Base-by-base conservation (phyloP, 2,888 invertebrate species). In the Euclidia mi region DNA sequence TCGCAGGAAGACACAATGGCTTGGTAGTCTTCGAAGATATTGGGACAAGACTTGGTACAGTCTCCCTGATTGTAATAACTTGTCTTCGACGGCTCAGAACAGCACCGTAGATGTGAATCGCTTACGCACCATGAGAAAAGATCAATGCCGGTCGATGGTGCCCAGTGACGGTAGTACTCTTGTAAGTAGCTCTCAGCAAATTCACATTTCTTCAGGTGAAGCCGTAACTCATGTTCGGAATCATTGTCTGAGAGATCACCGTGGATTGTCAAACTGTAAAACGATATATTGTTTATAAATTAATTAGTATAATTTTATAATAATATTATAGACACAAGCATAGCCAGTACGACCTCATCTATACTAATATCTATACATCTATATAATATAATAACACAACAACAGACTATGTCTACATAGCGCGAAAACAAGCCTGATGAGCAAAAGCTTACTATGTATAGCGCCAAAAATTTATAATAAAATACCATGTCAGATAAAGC, bases 111-210 rank as follows among this genome's bases (percentile, higher is more conserved):
- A 2, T 83, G 79, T 0, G 87, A 74, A 37, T 90, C 88, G 35
- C 89, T 91, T 28, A 78, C 65, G 20, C 84, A 82, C 82, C 85
- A 84, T 0, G 88, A 84, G 32, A 78, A 83, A 2, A 85, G 48
- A 31, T 90, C 90, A 1, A 83, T 65, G 6, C 81, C 88, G 3
- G 85, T 60, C 1, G 89, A 6, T 7, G 20, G 87, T 2, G 76
- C 78, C 79, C 83, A 88, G n/a, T 88, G 76, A 1, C 81, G 79
- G 56, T 85, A 92, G 51, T 87, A 89, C 6, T 92, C 90, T 62
- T 84, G 87, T 10, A 91, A 68, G 50, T 85, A 91, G 46, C 82
- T 88, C 46, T 92, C 86, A 1, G 90, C 88, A n/a, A 88, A 80
- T 59, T 87, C 84, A 47, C 86, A 86, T 58, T 86, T 87, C 43